A percentile compares a stretch with the other conserved stretches of the same genome.
Conservation (phyloP, 1,140 invertebrate genomes). For the Eriosoma lanigerum region DNA sequence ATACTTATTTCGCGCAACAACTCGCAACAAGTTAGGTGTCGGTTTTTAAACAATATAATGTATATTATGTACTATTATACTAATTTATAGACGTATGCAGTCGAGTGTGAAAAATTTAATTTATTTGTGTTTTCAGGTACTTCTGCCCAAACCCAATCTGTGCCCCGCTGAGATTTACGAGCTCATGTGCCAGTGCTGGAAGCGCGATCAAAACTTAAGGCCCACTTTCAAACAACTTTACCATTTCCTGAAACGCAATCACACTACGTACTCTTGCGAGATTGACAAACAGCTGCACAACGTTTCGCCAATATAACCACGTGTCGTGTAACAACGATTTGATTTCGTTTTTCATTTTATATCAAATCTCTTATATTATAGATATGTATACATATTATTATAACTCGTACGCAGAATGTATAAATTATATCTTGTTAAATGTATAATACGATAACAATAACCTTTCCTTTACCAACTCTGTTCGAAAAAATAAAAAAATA, state of each 20-base stretch:
- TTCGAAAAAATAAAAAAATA: conserved; percentile 6
- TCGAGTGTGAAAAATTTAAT: too few relatives aligned
- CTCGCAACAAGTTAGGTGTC: too few relatives aligned
- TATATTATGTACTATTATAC: too few relatives aligned
- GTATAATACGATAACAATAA: not conserved
- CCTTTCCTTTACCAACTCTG: conserved; percentile 14
- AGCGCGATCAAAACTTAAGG: conserved; percentile 65
- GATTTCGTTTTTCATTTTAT: not conserved
- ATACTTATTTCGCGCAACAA: too few relatives aligned
- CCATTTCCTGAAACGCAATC: conserved; percentile 68
- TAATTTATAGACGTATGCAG: too few relatives aligned
- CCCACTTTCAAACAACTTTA: conserved; percentile 77
- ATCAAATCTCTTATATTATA: not conserved
- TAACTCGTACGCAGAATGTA: too few relatives aligned
- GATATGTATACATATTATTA: too few relatives aligned
- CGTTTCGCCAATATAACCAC: conserved; percentile 23
- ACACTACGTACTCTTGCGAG: conserved; percentile 50
- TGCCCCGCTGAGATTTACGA: conserved; percentile 78
- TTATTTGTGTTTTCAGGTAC: conserved; percentile 11
- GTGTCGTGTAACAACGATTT: not conserved
- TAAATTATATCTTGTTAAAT: too few relatives aligned
- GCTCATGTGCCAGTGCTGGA: conserved; percentile 80
- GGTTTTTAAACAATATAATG: too few relatives aligned
- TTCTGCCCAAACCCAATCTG: conserved; percentile 68
- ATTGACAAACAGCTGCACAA: conserved; percentile 48